These are phyloP conservation scores for Glaucomys volans DNA, from an alignment of 2,113 vertebrate genomes.

Conservation along the genomic window DNA sequence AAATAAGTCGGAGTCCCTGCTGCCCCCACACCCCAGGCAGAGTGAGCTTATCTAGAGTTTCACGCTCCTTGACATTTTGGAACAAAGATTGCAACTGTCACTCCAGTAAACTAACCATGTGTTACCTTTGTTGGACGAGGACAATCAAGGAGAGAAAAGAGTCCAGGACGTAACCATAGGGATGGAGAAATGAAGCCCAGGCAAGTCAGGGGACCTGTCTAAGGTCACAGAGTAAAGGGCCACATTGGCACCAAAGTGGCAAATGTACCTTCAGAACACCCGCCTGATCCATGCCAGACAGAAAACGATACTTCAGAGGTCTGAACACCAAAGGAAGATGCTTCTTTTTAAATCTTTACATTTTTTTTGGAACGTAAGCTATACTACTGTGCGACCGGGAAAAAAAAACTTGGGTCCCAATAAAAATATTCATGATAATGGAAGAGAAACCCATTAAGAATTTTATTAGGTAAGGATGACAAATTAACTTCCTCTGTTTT, in stretches of 20 bases:
- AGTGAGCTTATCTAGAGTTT: background rate
- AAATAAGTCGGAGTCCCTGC: background rate
- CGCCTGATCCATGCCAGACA: background rate
- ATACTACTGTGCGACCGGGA: background rate
- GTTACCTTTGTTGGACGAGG: background rate
- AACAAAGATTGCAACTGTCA: background rate
- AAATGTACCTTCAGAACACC: background rate
- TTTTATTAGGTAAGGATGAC: constrained; percentile 79
- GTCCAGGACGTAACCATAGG: background rate
- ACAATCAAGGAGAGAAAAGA: background rate
- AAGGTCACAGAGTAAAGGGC: background rate
- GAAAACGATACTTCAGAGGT: background rate
- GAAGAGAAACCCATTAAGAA: constrained; percentile 73
- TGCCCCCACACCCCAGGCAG: background rate
- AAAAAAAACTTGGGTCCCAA: constrained; percentile 50
- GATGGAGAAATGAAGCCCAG: background rate
- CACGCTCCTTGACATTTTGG: background rate
- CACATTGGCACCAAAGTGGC: background rate
- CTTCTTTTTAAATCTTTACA: background rate
- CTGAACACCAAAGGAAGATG: background rate
- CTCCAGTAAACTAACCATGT: background rate
- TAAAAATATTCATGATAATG: constrained; percentile 78
- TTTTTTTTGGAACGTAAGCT: constrained; percentile 53
- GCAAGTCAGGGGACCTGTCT: background rate
- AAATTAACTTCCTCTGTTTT: constrained; percentile 78